These are phyloP conservation scores for Cynaeus angustus DNA, from an alignment of 2,888 invertebrate genomes.

Conservation along the genomic window DNA sequence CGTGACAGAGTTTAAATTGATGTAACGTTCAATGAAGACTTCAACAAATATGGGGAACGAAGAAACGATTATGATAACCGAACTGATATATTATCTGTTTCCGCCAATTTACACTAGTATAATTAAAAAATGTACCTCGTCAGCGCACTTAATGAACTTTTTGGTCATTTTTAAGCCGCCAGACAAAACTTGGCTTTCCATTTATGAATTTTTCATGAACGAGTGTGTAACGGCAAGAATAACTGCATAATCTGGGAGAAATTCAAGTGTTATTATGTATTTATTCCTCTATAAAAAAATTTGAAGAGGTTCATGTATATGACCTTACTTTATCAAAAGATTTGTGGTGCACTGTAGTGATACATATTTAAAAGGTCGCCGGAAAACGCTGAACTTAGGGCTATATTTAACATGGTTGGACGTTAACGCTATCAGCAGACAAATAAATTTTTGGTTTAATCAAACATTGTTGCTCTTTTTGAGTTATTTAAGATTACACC, in stretches of 20 bases:
- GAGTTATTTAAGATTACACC: no score
- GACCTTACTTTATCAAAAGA: neutral
- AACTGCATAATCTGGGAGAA: constrained; percentile 5
- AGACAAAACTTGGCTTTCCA: neutral
- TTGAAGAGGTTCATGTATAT: neutral
- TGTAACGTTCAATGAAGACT: no score
- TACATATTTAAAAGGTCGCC: neutral
- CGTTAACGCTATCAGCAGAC: neutral
- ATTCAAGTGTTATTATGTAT: neutral
- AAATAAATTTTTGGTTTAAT: neutral
- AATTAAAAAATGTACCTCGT: neutral
- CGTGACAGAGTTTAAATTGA: no score
- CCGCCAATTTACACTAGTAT: no score
- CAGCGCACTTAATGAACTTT: neutral
- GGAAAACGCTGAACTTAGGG: neutral
- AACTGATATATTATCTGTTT: no score
- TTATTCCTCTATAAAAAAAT: neutral
- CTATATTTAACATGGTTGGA: neutral
- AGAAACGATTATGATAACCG: no score
- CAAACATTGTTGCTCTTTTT: neutral
- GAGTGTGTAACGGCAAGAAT: neutral
- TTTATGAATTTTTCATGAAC: constrained; percentile 12
- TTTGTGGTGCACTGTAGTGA: neutral
- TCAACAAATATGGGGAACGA: no score
- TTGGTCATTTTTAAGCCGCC: neutral